phyloP scores from a whole-genome alignment of 2,888 invertebrate genomes.

The Resseliella maxima region DNA sequence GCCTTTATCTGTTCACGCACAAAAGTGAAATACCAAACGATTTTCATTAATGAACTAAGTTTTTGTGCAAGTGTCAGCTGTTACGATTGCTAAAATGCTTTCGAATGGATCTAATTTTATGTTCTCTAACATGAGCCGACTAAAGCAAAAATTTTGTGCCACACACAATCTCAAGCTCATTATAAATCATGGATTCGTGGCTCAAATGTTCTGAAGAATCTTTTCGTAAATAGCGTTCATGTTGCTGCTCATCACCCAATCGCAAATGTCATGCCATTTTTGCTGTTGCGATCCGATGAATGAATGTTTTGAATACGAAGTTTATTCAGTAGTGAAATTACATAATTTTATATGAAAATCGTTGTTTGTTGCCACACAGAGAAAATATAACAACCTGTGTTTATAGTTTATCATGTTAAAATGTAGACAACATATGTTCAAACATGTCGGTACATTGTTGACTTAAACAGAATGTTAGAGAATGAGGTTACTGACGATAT shows the following conservation, averaged over 20 bases:
- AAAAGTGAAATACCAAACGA: slow-evolving; percentile 15
- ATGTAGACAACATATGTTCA: slow-evolving; percentile 21
- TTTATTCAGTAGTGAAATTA: neutral
- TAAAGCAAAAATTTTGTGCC: neutral
- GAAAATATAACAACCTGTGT: neutral
- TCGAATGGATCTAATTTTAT: slow-evolving; percentile 34
- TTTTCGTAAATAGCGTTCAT: neutral
- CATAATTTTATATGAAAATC: neutral
- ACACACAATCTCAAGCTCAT: neutral
- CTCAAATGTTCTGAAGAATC: neutral
- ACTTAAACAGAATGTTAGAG: neutral
- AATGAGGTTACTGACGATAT: slow-evolving; percentile 1
- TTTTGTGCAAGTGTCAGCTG: slow-evolving; percentile 51
- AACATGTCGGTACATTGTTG: slow-evolving; percentile 44
- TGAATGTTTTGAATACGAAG: neutral
- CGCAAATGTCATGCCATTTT: neutral
- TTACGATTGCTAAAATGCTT: slow-evolving; percentile 41
- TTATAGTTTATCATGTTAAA: slow-evolving; percentile 40
- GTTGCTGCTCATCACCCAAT: neutral
- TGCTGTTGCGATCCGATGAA: neutral
- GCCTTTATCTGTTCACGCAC: slow-evolving; percentile 1
- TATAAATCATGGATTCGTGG: neutral
- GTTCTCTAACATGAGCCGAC: neutral
- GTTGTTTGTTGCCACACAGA: neutral
- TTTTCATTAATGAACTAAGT: slow-evolving; percentile 54